Percentiles rank a stretch among this genome's conserved stretches.
Evolutionary conservation across 2,888 invertebrate genomes (phyloP).

Genomic region (Euplexia lucipara): DNA sequence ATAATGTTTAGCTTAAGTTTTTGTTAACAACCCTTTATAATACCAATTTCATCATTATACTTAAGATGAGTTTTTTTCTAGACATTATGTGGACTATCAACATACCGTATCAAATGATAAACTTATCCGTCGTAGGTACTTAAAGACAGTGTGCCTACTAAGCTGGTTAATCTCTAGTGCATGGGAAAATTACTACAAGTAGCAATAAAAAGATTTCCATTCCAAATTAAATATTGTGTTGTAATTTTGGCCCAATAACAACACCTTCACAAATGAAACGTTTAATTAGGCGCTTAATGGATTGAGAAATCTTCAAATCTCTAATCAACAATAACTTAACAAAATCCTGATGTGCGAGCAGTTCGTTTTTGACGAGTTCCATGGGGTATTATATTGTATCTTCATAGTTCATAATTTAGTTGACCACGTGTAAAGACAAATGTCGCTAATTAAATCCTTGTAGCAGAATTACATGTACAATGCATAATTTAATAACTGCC

Average conservation of each 20-base stretch:
- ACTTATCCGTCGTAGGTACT: background rate
- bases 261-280: background rate
- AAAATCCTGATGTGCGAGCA: no score
- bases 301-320: no score
- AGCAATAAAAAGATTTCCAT: conserved; percentile 28
- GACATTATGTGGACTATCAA: background rate
- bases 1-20: background rate
- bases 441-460: conserved; percentile 6
- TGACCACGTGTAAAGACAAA: background rate
- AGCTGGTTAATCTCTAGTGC: conserved; percentile 13
- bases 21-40: no score
- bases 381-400: no score
- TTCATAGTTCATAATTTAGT: background rate
- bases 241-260: background rate
- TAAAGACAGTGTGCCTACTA: background rate
- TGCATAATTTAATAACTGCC: conserved; percentile 16
- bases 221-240: background rate
- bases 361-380: no score
- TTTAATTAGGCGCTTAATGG: background rate
- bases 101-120: background rate
- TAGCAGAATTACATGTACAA: background rate
- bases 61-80: background rate
- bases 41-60: background rate
- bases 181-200: conserved; percentile 28
- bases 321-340: no score